Evolutionary conservation across 2,888 invertebrate species (phyloP).

Genomic region (Dascillus cervinus): DNA sequence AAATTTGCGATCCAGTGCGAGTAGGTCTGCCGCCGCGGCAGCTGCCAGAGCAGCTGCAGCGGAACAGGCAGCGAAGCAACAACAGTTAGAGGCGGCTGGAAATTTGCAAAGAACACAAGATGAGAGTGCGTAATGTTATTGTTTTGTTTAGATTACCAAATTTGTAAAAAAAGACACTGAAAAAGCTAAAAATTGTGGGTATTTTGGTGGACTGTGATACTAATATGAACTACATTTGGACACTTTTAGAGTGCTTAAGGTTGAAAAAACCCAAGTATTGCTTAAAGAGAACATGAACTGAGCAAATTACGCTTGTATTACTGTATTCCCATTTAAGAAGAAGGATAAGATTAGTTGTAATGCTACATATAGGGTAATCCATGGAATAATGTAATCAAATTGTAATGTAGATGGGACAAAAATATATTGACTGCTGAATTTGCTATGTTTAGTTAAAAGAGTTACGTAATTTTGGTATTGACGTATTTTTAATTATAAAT

Average conservation of each 20-base stretch:
- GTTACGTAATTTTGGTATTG: conserved; percentile 15
- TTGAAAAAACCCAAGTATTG: conserved; percentile 12
- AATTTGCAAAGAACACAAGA: conserved; percentile 33
- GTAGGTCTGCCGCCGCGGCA: conserved; percentile 53
- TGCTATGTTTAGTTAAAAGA: no score
- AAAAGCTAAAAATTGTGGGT: conserved; percentile 25
- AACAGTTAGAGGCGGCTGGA: conserved; percentile 33
- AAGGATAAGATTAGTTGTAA: conserved; percentile 30
- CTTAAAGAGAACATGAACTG: conserved; percentile 16
- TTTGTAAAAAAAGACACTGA: conserved; percentile 5
- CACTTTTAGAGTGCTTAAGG: conserved; percentile 14
- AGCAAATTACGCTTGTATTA: conserved; percentile 34
- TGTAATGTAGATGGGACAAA: conserved; percentile 18
- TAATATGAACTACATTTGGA: conserved; percentile 19
- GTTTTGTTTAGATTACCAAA: conserved; percentile 6
- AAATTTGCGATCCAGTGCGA: conserved; percentile 64
- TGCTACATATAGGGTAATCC: conserved; percentile 28
- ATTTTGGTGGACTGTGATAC: conserved; percentile 41
- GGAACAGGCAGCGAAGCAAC: conserved; percentile 40
- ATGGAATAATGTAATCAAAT: conserved; percentile 21
- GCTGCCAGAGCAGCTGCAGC: conserved; percentile 46
- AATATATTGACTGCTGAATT: no score
- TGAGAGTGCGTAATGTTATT: conserved; percentile 28
- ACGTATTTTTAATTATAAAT: conserved; percentile 11
- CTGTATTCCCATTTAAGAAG: conserved; percentile 29